A percentile compares a stretch with the other conserved stretches of the same genome.
Evolutionary conservation across 2,113 vertebrate genomes (phyloP).

Genomic region (Clinocottus analis): DNA sequence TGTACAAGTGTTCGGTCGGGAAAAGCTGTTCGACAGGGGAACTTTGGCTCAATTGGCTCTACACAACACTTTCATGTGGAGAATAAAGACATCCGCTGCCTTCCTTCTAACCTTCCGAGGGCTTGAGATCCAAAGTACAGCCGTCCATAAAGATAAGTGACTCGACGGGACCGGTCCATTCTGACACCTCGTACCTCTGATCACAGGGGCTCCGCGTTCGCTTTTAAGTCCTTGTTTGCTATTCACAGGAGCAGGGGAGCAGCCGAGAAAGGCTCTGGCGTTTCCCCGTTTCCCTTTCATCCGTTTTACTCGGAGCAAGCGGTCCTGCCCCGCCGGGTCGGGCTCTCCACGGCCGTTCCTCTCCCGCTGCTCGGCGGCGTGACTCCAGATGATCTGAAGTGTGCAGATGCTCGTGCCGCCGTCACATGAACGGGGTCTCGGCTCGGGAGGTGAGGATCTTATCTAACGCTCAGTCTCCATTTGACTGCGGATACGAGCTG

Average conservation of each 20-base stretch:
- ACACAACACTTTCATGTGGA: conserved; percentile 15
- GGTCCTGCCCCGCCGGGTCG: conserved; percentile 24
- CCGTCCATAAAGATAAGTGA: no score
- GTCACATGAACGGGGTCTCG: conserved; percentile 42
- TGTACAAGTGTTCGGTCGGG: not conserved
- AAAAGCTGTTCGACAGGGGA: conserved; percentile 6
- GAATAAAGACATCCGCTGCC: conserved; percentile 1
- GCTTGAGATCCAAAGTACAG: conserved; percentile 25
- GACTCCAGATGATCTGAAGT: conserved; percentile 43
- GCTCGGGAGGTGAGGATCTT: conserved; percentile 40
- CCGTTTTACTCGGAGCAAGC: conserved; percentile 16
- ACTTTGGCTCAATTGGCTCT: not conserved
- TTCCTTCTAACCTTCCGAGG: not conserved
- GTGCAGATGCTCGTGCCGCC: conserved; percentile 49
- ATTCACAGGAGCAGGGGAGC: conserved; percentile 36
- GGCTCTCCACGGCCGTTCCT: conserved; percentile 9
- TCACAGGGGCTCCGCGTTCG: conserved; percentile 31
- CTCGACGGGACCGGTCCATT: conserved; percentile 23
- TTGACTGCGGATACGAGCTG: conserved; percentile 51
- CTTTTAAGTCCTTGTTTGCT: conserved; percentile 44
- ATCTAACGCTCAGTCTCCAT: conserved; percentile 49
- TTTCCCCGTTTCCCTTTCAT: conserved; percentile 36
- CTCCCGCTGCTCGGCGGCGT: conserved; percentile 1
- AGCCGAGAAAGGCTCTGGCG: conserved; percentile 44
- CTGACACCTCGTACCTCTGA: conserved; percentile 35